phyloP scores from a whole-genome alignment of 2,113 vertebrate genomes.

The Tetraodon nigroviridis region DNA sequence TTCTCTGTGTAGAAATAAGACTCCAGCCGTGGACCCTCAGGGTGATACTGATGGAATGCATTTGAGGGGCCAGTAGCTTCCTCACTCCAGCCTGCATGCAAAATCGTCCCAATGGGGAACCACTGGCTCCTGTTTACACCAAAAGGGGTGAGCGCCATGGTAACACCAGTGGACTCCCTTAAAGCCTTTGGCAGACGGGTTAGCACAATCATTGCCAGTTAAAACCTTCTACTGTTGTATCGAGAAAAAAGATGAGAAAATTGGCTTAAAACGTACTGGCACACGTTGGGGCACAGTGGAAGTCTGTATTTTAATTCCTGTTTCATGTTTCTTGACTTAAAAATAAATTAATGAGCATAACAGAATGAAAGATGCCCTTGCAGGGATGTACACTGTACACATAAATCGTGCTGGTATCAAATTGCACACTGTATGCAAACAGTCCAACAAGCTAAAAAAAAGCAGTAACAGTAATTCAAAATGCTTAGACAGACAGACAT shows the following conservation, averaged over 20 bases:
- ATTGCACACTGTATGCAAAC: constrained; percentile 17
- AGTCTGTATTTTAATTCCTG: constrained; percentile 59
- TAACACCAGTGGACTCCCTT: constrained; percentile 57
- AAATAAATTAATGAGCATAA: constrained; percentile 74
- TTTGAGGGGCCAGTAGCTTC: constrained; percentile 63
- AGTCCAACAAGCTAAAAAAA: constrained; percentile 23
- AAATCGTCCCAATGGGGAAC: constrained; percentile 69
- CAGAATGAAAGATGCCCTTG: constrained; percentile 54
- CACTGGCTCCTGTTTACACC: constrained; percentile 62
- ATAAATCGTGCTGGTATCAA: constrained; percentile 45
- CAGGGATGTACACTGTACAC: constrained; percentile 41
- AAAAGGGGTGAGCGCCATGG: constrained; percentile 56
- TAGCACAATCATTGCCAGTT: constrained; percentile 56
- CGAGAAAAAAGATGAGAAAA: constrained; percentile 50
- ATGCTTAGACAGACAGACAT: constrained; percentile 26
- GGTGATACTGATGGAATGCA: constrained; percentile 72
- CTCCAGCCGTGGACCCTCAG: constrained; percentile 61
- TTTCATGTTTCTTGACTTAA: constrained; percentile 70
- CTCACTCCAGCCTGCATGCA: constrained; percentile 64
- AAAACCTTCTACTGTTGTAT: constrained; percentile 58
- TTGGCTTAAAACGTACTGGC: constrained; percentile 64
- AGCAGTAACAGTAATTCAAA: constrained; percentile 25
- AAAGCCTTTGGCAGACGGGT: constrained; percentile 59
- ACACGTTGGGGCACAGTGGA: constrained; percentile 56
- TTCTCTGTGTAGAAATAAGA: constrained; percentile 48